Percentiles rank a stretch among this genome's conserved stretches.
Conservation (phyloP, 2,113 vertebrate genomes). For the Trinectes maculatus region DNA sequence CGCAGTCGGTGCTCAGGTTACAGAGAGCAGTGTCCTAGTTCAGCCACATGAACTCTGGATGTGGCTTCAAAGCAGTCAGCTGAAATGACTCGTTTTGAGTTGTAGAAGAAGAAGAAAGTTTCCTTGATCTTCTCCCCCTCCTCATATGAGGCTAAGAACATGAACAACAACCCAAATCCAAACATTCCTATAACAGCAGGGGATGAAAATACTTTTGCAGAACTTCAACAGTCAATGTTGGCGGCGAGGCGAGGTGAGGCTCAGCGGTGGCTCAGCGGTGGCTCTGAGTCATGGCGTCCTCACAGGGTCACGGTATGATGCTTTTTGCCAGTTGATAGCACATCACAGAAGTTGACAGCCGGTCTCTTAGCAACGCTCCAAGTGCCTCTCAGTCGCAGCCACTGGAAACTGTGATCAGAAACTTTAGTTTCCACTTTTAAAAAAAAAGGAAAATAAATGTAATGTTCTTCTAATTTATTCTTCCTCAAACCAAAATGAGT, state of each 20-base stretch:
- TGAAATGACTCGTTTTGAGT: too few relatives aligned
- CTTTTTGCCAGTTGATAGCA: neutral
- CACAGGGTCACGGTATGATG: neutral
- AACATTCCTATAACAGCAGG: too few relatives aligned
- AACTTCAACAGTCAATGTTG: neutral
- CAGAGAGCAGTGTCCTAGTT: slow-evolving; percentile 38
- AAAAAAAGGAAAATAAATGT: too few relatives aligned
- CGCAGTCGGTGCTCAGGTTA: slow-evolving; percentile 29
- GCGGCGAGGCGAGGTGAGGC: too few relatives aligned
- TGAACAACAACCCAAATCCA: too few relatives aligned
- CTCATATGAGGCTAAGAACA: too few relatives aligned
- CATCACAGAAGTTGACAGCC: neutral
- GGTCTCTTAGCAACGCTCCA: slow-evolving; percentile 1
- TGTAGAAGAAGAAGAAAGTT: too few relatives aligned
- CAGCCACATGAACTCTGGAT: too few relatives aligned
- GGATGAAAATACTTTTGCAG: too few relatives aligned
- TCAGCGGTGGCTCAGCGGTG: neutral
- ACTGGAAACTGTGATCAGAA: neutral
- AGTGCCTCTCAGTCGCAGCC: neutral
- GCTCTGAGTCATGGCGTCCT: neutral
- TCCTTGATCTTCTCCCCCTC: too few relatives aligned
- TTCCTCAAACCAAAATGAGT: neutral
- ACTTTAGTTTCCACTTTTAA: neutral
- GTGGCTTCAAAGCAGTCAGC: too few relatives aligned
- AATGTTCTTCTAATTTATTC: neutral